Base-by-base conservation (phyloP, 1,140 invertebrate species). In the Zaprionus taronus region DNA sequence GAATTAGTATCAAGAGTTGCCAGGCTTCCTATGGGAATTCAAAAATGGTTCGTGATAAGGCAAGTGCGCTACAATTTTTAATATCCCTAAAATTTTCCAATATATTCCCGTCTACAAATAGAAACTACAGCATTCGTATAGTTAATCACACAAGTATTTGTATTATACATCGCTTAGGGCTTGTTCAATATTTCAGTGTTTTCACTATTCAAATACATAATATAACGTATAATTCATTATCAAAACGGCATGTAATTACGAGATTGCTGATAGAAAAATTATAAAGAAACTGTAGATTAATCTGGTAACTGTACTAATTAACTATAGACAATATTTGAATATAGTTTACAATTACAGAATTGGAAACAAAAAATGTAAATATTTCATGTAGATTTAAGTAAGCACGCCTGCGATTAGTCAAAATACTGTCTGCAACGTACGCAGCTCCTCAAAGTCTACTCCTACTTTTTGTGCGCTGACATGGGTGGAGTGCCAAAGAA, bases 401-500 rank as follows among this genome's bases (percentile, higher is more conserved):
- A 82, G 36, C 58, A 63, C 63, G 75, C 75, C 75, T 62, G 75
- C 71, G 56, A 67, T 80, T 74, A 56, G 75, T 71, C 56, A 36
- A 70, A 49, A 53, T 65, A 47, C 31, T 72, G 57, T 55, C n/a
- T n/a, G 41, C 57, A 57, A 73, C 41, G 72, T 51, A 31, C 14
- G 53, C 6, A 11, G n/a, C 26, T 64, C 47, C 17, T 1, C 11
- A 51, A 22, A 15, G 24, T 2, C 53, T 28, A 26, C n/a, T 28
- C 15, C 72, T 81, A 90, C 62, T 91, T 91, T 49, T 91, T 91
- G 55, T 91, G 80, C 26, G 64, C 78, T 5, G 84, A 89, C 11
- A 71, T 58, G 2, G 90, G 90, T 15, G 90, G 85, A n/a, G 85
- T 91, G n/a, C 61, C 85, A 38, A 74, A 79, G n/a, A 92, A 92